Percentiles rank a stretch among this genome's conserved stretches.
These are phyloP conservation scores for Anguilla pacifica DNA, from an alignment of 2,797 vertebrate species.

Conservation along the genomic window DNA sequence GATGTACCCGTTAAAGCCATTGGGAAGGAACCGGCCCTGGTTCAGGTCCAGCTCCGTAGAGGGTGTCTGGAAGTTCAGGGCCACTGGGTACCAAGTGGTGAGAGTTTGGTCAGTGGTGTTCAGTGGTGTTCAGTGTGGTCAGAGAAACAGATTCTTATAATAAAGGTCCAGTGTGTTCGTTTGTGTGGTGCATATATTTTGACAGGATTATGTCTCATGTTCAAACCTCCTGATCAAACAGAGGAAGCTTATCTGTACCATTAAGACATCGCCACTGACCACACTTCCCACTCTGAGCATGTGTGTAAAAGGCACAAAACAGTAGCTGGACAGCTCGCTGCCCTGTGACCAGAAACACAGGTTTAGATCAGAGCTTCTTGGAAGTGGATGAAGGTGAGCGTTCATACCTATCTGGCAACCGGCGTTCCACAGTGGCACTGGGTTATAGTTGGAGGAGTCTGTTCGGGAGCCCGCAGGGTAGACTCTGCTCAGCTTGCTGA, in stretches of 20 bases:
- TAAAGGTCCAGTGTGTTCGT: neutral
- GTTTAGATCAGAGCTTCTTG: neutral
- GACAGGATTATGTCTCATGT: neutral
- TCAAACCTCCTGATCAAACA: neutral
- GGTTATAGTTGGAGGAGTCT: slow-evolving; percentile 93
- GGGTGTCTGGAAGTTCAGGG: slow-evolving; percentile 93
- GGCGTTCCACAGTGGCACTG: slow-evolving; percentile 87
- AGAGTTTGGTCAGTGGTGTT: neutral
- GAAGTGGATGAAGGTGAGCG: neutral
- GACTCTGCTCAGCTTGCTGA: slow-evolving; percentile 85
- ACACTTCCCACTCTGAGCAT: neutral
- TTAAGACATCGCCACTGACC: neutral
- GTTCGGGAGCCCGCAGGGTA: slow-evolving; percentile 88
- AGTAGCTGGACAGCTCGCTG: neutral
- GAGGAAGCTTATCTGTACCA: neutral
- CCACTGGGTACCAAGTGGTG: slow-evolving; percentile 72
- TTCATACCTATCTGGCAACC: slow-evolving; percentile 81
- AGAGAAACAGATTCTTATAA: neutral
- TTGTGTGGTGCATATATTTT: too few relatives aligned
- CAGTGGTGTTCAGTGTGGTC: neutral
- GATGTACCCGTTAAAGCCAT: slow-evolving; percentile 87
- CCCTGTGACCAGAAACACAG: neutral
- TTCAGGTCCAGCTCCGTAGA: slow-evolving; percentile 87
- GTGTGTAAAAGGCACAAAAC: neutral
- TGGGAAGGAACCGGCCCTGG: slow-evolving; percentile 87